These are phyloP conservation scores for Lydus trimaculatus DNA, from an alignment of 2,888 invertebrate genomes.

Conservation along the genomic window DNA sequence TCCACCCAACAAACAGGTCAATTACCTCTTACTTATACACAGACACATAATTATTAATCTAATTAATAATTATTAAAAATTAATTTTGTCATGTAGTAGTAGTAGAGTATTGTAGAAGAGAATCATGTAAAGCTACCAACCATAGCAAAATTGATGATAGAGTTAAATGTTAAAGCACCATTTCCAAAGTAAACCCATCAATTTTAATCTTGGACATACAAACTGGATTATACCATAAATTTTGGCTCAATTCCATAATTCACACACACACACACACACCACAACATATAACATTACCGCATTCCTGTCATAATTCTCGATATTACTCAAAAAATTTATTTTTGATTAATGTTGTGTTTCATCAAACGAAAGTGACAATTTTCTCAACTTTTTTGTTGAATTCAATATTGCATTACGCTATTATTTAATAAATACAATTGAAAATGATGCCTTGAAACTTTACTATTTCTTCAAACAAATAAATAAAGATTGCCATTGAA, in stretches of 20 bases:
- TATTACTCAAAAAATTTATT: background rate
- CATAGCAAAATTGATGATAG: slow-evolving; percentile 4
- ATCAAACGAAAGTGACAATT: no score
- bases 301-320: slow-evolving; percentile 3
- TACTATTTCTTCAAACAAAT: no score
- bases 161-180: slow-evolving; percentile 8
- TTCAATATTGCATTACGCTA: no score
- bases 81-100: background rate
- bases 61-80: background rate
- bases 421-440: no score
- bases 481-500: no score
- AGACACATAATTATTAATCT: background rate
- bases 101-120: background rate
- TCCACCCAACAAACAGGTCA: background rate
- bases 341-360: slow-evolving; percentile 7
- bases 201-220: slow-evolving; percentile 4
- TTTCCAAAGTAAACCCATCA: slow-evolving; percentile 8
- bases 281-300: slow-evolving; percentile 5
- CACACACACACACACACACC: slow-evolving; percentile 5
- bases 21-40: background rate
- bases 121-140: background rate
- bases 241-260: slow-evolving; percentile 11
- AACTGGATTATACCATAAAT: slow-evolving; percentile 10
- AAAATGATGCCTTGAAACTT: no score
- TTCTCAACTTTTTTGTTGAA: no score